Percentiles rank a stretch among this genome's conserved stretches.
These are phyloP conservation scores for Mycteria americana DNA, from an alignment of 2,797 vertebrate genomes.

Conservation along the genomic window DNA sequence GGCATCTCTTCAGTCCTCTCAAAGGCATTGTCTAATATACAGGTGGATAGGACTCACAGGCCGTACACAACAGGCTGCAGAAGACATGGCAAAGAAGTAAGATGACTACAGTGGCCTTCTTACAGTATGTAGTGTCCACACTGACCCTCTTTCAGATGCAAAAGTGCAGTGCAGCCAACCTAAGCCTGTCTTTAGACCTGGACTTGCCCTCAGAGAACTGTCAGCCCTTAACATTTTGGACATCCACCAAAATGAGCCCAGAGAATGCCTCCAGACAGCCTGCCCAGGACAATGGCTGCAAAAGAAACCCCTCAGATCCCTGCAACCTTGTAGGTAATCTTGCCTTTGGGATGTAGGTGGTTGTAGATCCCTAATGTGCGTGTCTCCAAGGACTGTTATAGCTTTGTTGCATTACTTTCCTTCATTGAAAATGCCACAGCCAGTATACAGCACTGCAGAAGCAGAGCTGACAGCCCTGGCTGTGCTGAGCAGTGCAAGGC, in stretches of 20 bases:
- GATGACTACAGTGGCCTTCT: not conserved
- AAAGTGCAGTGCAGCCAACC: not conserved
- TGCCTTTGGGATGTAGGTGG: not conserved
- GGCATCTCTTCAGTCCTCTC: not conserved
- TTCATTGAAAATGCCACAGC: not conserved
- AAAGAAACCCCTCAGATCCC: not conserved
- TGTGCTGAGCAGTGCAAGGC: not conserved
- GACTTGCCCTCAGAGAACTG: not conserved
- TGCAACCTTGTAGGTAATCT: not conserved
- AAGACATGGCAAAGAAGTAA: not conserved
- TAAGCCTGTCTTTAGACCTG: not conserved
- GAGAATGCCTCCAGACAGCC: not conserved
- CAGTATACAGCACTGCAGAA: not conserved
- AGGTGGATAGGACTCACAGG: not conserved
- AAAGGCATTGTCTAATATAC: not conserved
- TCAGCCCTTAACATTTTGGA: not conserved
- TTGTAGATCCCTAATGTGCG: not conserved
- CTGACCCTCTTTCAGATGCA: not conserved
- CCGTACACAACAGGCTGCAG: not conserved
- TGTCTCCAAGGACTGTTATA: not conserved
- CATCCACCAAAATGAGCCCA: not conserved
- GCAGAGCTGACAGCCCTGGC: not conserved
- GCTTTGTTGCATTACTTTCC: not conserved
- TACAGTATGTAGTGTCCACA: not conserved
- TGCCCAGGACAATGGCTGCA: not conserved